phyloP scores from a whole-genome alignment of 2,888 invertebrate species.

The Drosophila stalkeri region DNA sequence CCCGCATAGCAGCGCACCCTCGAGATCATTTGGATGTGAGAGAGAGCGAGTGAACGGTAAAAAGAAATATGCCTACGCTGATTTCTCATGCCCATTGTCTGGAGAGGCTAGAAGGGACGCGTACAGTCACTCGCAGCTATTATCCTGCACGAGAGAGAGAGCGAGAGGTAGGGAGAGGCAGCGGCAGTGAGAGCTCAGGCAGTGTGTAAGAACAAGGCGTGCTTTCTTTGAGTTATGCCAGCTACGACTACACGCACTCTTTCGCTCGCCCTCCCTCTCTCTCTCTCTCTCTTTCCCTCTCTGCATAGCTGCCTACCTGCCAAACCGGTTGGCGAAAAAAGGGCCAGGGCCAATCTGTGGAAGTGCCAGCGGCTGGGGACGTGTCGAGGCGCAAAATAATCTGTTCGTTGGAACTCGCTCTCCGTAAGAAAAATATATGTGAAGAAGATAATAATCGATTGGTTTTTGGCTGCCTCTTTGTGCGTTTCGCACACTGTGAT shows the following conservation, averaged over 20 bases:
- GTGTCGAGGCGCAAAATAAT: conserved; percentile 81
- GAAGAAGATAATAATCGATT: conserved; percentile 81
- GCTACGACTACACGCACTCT: not conserved
- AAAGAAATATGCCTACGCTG: conserved; percentile 50
- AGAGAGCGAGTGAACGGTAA: conserved; percentile 18
- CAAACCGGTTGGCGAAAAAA: conserved; percentile 73
- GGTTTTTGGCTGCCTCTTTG: conserved; percentile 76
- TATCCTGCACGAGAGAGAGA: conserved; percentile 63
- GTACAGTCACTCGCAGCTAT: conserved; percentile 66
- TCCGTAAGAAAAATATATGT: conserved; percentile 46
- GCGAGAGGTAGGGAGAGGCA: conserved; percentile 23
- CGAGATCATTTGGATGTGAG: conserved; percentile 17
- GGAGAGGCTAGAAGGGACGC: conserved; percentile 25
- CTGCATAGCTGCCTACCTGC: conserved; percentile 59
- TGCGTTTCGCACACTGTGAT: conserved; percentile 76
- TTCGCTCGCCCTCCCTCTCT: conserved; percentile 10
- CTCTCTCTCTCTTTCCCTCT: conserved; percentile 7
- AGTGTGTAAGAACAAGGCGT: conserved; percentile 32
- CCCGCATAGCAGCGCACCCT: conserved; percentile 41
- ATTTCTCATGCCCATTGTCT: conserved; percentile 45
- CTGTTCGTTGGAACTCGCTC: conserved; percentile 78
- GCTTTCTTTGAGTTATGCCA: conserved; percentile 31
- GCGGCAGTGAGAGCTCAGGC: not conserved
- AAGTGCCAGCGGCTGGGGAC: conserved; percentile 45
- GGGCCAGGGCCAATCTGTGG: conserved; percentile 62